Conservation (phyloP, 2,888 invertebrate genomes). For the Acholoe squamosa region DNA sequence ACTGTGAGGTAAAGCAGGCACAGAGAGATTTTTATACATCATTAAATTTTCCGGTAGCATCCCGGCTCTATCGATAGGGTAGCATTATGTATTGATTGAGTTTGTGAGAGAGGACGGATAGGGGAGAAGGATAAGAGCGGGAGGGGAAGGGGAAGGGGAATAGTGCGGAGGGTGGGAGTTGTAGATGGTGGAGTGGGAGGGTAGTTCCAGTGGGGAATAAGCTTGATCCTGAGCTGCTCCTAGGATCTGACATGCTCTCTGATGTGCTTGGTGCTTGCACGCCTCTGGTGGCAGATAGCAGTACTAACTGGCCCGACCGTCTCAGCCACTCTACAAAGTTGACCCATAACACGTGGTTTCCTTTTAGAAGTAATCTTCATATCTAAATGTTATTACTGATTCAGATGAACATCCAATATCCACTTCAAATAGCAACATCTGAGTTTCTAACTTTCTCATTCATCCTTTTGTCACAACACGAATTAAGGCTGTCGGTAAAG, state of each 20-base stretch:
- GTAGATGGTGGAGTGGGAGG: not conserved
- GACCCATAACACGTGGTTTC: too few species aligned
- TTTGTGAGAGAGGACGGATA: not conserved
- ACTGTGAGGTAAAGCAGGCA: not conserved
- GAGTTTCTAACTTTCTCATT: too few species aligned
- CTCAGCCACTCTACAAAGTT: too few species aligned
- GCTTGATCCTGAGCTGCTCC: not conserved
- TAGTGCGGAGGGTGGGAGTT: not conserved
- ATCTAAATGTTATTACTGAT: too few species aligned
- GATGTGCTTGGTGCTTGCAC: not conserved
- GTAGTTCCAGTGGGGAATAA: not conserved
- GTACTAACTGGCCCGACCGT: not conserved
- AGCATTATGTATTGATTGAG: conserved; percentile 31
- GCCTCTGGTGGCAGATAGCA: not conserved
- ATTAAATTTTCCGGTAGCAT: conserved; percentile 37
- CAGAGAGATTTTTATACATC: not conserved
- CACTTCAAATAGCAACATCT: too few species aligned
- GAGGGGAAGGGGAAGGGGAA: not conserved
- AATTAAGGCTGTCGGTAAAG: too few species aligned
- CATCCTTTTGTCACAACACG: too few species aligned
- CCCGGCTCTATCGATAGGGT: conserved; percentile 9
- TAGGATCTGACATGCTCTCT: conserved; percentile 44
- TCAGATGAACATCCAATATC: too few species aligned
- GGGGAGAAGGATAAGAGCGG: not conserved
- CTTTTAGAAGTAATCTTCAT: too few species aligned